Conservation (phyloP, 2,113 vertebrate genomes). For the Regulus satrapa region DNA sequence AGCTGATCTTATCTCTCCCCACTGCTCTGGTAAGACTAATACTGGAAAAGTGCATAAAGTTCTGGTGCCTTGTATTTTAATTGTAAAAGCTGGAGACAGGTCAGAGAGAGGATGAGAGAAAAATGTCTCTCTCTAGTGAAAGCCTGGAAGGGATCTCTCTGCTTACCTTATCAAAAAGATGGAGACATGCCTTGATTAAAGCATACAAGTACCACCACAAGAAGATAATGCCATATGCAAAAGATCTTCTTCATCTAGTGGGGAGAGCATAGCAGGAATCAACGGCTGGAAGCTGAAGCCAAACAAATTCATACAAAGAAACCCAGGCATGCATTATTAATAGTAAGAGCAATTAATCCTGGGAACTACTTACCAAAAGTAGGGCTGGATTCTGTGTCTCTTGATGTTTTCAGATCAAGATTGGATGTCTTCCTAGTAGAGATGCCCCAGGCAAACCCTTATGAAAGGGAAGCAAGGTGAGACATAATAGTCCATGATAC, state of each 20-base stretch:
- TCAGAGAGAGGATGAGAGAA: conserved; percentile 45
- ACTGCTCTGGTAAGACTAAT: background rate
- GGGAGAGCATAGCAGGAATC: conserved; percentile 31
- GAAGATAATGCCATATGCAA: conserved; percentile 35
- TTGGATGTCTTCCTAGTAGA: conserved; percentile 55
- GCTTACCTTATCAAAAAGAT: conserved; percentile 42
- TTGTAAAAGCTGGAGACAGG: conserved; percentile 24
- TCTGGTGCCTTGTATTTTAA: background rate
- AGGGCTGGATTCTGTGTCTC: conserved; percentile 29
- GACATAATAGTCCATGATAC: background rate
- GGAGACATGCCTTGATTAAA: conserved; percentile 43
- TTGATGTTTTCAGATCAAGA: conserved; percentile 61
- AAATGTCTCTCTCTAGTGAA: conserved; percentile 23
- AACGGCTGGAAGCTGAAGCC: conserved; percentile 30
- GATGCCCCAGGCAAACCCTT: conserved; percentile 31
- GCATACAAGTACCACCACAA: background rate
- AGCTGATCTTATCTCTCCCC: conserved; percentile 31
- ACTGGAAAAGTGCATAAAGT: background rate
- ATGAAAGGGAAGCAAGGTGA: conserved; percentile 35
- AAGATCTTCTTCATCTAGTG: conserved; percentile 41
- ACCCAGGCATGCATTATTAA: conserved; percentile 59
- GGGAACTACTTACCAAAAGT: conserved; percentile 54
- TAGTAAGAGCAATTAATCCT: conserved; percentile 57
- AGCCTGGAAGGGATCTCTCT: conserved; percentile 34
- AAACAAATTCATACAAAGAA: conserved; percentile 45